phyloP scores from a whole-genome alignment of 1,140 invertebrate species.

The Heliothis virescens region DNA sequence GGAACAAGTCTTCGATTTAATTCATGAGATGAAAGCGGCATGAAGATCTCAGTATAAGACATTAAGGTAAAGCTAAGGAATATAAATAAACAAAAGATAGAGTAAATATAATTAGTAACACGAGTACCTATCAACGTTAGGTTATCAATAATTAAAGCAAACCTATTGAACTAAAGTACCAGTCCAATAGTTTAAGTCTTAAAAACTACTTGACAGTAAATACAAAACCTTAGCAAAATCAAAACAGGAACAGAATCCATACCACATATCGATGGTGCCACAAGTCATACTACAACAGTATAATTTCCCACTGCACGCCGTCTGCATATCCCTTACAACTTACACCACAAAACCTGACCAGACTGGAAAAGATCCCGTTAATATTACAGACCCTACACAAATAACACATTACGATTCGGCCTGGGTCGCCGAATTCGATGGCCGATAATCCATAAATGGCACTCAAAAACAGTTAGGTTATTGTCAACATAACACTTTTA shows the following conservation, averaged over 20 bases:
- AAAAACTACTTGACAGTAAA: too few relatives aligned
- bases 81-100: background rate
- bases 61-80: background rate
- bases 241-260: too few relatives aligned
- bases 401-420: constrained; percentile 68
- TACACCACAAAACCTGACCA: constrained; percentile 45
- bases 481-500: constrained; percentile 29
- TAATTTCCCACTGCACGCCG: constrained; percentile 4
- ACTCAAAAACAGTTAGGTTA: constrained; percentile 45
- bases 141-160: too few relatives aligned
- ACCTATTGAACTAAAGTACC: too few relatives aligned
- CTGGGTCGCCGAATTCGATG: constrained; percentile 66
- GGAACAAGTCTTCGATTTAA: constrained; percentile 53
- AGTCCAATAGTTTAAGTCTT: too few relatives aligned
- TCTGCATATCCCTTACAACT: constrained; percentile 14
- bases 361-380: constrained; percentile 68
- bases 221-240: too few relatives aligned
- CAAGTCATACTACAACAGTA: background rate
- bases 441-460: constrained; percentile 61
- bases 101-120: background rate
- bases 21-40: constrained; percentile 50
- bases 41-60: background rate
- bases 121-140: too few relatives aligned
- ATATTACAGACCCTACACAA: constrained; percentile 71
- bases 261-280: too few relatives aligned